Evolutionary conservation across 1,140 invertebrate genomes (phyloP), one percentile per base, ranked within the genome.

Genomic region (Akabosia matsudoensis): DNA sequence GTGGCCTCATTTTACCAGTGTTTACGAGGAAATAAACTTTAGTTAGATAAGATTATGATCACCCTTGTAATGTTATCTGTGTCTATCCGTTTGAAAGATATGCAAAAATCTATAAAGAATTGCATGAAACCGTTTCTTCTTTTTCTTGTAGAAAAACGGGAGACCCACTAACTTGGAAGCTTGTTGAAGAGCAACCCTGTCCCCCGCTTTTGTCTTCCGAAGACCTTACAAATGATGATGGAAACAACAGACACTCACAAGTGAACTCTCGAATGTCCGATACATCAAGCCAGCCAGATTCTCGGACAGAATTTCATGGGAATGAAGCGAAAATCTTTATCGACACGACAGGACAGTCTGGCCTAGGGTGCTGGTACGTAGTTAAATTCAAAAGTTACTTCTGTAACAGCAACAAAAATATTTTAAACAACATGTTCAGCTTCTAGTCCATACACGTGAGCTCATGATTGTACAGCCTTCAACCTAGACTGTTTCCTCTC

Each of bases 101-200:
- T n/a, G n/a, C n/a, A n/a, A n/a, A n/a, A n/a, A n/a, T n/a, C n/a
- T n/a, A n/a, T n/a, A n/a, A n/a, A n/a, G n/a, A n/a, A n/a, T n/a
- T n/a, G n/a, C 37, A 45, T 45, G 37, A 45, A n/a, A n/a, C 18
- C 37, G 18, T 56, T 56, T 67, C 24, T n/a, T n/a, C 10, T 67
- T 10, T 67, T 2, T 76, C 74, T 82, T 83, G 37, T 81, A 91
- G 90, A 73, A 90, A 89, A 83, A 86, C 87, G 52, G 88, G 88
- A 76, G 92, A 93, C 83, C 86, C 90, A 37, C 86, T 93, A 33
- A 92, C 91, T 33, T 93, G 92, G 92, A 90, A 91, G 82, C 90
- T 93, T 83, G 90, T 93, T 16, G 85, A 86, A 71, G 79, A 80
- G 71, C 70, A 74, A 79, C 71, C 30, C 54, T 77, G 30, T 34